Evolutionary conservation across 2,113 vertebrate genomes (phyloP).

Genomic region (Boulengeromyrus knoepffleri): DNA sequence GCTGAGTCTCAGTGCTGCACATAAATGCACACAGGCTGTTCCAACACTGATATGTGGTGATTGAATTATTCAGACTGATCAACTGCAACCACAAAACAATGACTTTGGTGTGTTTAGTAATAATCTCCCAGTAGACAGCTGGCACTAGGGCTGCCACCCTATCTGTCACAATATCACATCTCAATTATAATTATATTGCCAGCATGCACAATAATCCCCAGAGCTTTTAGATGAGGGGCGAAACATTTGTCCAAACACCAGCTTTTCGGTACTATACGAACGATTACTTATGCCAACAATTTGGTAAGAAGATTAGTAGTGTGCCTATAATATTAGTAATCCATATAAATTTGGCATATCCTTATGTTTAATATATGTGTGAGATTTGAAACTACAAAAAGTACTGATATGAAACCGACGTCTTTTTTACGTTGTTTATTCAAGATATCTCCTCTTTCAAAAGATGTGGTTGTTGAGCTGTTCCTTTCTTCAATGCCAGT

Average conservation of each 20-base stretch:
- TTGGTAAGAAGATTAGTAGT: no score
- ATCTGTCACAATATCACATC: no score
- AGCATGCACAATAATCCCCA: neutral
- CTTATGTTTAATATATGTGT: neutral
- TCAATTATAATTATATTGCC: neutral
- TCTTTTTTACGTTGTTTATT: neutral
- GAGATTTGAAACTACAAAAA: neutral
- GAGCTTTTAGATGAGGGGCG: no score
- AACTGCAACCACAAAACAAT: neutral
- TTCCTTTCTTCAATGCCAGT: neutral
- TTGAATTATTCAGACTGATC: neutral
- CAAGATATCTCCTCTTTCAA: neutral
- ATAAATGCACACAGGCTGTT: neutral
- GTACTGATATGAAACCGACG: neutral
- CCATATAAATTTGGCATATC: no score
- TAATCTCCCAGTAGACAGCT: neutral
- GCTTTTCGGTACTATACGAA: neutral
- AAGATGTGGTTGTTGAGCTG: neutral
- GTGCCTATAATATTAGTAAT: no score
- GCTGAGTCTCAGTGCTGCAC: neutral
- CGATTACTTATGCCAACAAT: no score
- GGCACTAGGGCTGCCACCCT: neutral
- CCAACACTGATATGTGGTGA: neutral
- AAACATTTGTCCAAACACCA: neutral
- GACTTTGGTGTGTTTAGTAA: neutral